Evolutionary conservation across 2,113 vertebrate genomes (phyloP).

Genomic region (Theristicus caerulescens): DNA sequence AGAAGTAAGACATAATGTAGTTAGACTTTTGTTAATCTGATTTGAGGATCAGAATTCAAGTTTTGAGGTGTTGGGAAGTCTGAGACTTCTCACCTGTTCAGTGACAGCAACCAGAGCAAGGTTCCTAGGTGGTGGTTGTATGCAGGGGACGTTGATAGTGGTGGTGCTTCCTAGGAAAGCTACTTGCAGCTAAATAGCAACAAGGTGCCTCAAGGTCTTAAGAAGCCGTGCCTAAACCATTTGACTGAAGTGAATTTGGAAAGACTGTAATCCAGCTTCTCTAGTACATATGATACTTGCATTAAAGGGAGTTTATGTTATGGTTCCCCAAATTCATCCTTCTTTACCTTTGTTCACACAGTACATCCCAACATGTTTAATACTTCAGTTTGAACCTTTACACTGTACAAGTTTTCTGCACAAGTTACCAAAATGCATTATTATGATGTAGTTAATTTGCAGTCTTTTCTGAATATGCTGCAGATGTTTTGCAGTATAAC

Average conservation of each 20-base stretch:
- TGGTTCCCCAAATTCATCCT: neutral
- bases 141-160: neutral
- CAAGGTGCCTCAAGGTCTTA: neutral
- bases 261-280: neutral
- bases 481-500: neutral
- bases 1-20: neutral
- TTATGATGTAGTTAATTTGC: neutral
- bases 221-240: neutral
- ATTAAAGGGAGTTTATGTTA: neutral
- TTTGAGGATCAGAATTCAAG: neutral
- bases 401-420: neutral
- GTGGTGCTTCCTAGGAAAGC: neutral
- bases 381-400: neutral
- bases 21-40: neutral
- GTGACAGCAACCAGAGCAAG: neutral
- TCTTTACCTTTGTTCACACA: neutral
- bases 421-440: neutral
- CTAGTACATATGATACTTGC: neutral
- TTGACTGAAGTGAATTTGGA: neutral
- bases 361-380: neutral
- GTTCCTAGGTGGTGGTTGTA: accelerated
- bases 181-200: neutral
- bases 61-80: neutral
- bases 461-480: neutral
- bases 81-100: neutral